Base-by-base conservation (phyloP, 2,113 vertebrate genomes). In the Acrocephalus arundinaceus region DNA sequence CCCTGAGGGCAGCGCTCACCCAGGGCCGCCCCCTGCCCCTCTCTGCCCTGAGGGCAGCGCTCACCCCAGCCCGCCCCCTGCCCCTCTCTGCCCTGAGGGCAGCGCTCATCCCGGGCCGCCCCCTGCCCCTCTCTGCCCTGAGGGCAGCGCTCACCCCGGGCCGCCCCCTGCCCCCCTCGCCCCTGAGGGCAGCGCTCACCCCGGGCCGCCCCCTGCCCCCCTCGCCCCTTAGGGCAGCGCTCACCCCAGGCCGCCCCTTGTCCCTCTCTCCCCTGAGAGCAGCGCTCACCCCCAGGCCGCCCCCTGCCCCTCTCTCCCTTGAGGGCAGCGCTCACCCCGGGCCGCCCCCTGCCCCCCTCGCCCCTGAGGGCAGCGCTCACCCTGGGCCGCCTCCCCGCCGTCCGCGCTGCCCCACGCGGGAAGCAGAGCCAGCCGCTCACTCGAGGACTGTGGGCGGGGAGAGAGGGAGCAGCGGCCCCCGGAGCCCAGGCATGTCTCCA, bases 401-500 rank as follows among this genome's bases (percentile, higher is more conserved):
- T 16, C 37, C 3, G 20, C 35, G 14, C 39, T 20, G 77, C 48
- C 6, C n/a, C 79, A 59, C 45, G 37, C 31, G 16, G 41, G 9
- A 35, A 7, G 18, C 45, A 2, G 6, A 20, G 12, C 37, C 28
- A 3, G 10, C 2, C 27, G 8, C 81, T 62, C 57, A 15, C 58
- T 70, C 37, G 51, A 61, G 1, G 48, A 1, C 58, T 18, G 6
- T 2, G 0, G 4, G 15, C 25, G 6, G 39, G 24, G 7, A 20
- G 2, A 37, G 1, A 11, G 0, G 4, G 4, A n/a, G 7, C 31
- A 4, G 13, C 39, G 6, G 2, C 14, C 13, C 43, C 10, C 12
- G 3, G 2, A n/a, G 16, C 6, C 6, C 39, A 41, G 2, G 7
- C 9, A 4, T 8, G 27, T 1, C 10, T 6, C 21, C 30, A 10